Base-by-base conservation (phyloP, 2,113 vertebrate genomes). In the Nanger granti region DNA sequence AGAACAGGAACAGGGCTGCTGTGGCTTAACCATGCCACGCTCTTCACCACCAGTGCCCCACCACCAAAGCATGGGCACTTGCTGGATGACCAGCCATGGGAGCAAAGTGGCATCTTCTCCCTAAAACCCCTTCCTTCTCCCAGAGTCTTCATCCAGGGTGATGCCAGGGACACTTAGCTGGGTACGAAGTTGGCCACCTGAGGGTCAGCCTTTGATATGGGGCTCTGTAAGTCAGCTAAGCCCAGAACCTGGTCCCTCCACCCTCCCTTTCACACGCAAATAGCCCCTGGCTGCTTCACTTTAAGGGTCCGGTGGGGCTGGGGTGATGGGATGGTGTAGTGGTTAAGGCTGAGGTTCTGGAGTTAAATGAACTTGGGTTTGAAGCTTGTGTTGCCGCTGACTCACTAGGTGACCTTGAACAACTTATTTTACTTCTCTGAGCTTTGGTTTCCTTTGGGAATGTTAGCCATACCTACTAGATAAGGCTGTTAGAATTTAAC, bases 301-400 rank as follows among this genome's bases (percentile, higher is more conserved):
- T 8, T 13, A 1, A 69, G 90, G 55, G 13, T 64, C 10, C 3
- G 2, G 2, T 22, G 12, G 37, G 31, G 20, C 3, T 12, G 26
- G 15, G 3, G 41, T 11, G 37, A 66, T 2, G 7, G 10, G 24
- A 1, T 26, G 31, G 29, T 18, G 3, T 24, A 5, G 1, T 29
- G 41, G 52, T 76, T 13, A 57, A 37, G 18, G 15, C 41, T 41
- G 34, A 69, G 18, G 10, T 26, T 83, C 52, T 22, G 12, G 52
- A 8, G 15, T 84, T 85, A 15, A 10, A 28, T 6, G 7, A 87
- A 34, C 14, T 7, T 17, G 44, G 62, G 28, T 76, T 76, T 76
- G 95, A 93, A 89, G 60, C 34, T 18, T 52, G 44, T 44, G 37
- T 55, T 54, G 22, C 49, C 7, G 0, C 41, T 52, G 14, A 83